A percentile compares a stretch with the other conserved stretches of the same genome.
Conservation (phyloP, 2,797 vertebrate species). For the Liasis olivaceus region DNA sequence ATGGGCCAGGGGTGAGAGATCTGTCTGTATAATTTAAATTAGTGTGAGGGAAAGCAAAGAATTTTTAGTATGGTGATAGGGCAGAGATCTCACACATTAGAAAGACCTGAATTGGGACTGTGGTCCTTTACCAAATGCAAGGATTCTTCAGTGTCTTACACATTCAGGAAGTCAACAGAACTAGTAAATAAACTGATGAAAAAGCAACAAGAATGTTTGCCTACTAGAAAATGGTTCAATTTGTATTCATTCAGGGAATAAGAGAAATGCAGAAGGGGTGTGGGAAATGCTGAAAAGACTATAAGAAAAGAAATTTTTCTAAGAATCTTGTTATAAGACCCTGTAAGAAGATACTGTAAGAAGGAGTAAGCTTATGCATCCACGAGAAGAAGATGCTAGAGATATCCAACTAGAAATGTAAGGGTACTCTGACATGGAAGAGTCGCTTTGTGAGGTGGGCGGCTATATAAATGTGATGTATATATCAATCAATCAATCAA, state of each 20-base stretch:
- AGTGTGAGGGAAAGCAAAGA: background rate
- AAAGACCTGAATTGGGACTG: background rate
- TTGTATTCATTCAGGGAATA: background rate
- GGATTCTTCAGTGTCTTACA: background rate
- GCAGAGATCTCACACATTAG: background rate
- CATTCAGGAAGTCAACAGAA: background rate
- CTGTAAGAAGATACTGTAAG: background rate
- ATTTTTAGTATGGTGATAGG: background rate
- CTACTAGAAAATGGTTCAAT: background rate
- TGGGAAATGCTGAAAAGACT: background rate
- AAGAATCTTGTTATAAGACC: background rate
- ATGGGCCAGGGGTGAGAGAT: background rate
- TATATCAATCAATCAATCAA: too few relatives aligned
- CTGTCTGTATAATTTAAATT: background rate
- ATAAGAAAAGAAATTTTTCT: background rate
- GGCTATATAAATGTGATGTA: too few relatives aligned
- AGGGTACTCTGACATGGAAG: background rate
- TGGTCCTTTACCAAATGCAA: background rate
- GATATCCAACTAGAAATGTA: background rate
- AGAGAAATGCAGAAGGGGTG: background rate
- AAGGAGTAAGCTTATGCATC: background rate
- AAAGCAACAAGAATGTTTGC: background rate
- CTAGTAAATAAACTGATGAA: background rate
- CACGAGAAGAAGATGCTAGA: background rate
- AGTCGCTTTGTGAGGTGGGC: too few relatives aligned